These are phyloP conservation scores for Drosophila villosipedis DNA, from an alignment of 2,888 invertebrate genomes.

Conservation along the genomic window DNA sequence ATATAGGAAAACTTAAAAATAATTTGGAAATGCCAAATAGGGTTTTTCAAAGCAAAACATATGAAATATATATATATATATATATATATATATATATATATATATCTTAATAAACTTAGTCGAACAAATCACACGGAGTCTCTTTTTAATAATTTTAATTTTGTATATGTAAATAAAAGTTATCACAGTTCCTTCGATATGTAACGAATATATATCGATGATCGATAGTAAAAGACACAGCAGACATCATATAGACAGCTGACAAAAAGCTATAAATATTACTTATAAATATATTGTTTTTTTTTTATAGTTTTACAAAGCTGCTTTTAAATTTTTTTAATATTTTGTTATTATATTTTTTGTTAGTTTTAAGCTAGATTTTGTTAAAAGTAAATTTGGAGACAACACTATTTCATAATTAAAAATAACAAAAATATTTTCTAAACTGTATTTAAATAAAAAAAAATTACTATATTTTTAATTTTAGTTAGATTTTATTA, in stretches of 20 bases:
- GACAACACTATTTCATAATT: not conserved
- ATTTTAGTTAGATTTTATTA: not conserved
- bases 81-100: not conserved
- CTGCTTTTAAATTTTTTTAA: not conserved
- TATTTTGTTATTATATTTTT: not conserved
- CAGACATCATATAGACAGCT: not conserved
- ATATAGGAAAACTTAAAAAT: not conserved
- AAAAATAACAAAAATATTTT: not conserved
- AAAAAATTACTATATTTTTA: not conserved
- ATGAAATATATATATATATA: not conserved
- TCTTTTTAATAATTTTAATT: not conserved
- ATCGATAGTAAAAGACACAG: not conserved
- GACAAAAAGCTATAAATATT: not conserved
- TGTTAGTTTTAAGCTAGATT: not conserved
- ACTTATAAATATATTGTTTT: not conserved
- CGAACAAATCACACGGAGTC: not conserved
- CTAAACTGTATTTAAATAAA: not conserved
- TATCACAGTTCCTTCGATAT: not conserved
- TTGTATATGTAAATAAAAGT: not conserved
- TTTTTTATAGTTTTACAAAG: not conserved
- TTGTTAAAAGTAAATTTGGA: not conserved
- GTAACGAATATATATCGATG: not conserved
- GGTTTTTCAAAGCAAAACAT: not conserved
- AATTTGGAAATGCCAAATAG: not conserved
- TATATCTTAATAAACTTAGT: not conserved